These are phyloP conservation scores for Amazona finschi DNA, from an alignment of 2,797 vertebrate genomes.

Conservation along the genomic window DNA sequence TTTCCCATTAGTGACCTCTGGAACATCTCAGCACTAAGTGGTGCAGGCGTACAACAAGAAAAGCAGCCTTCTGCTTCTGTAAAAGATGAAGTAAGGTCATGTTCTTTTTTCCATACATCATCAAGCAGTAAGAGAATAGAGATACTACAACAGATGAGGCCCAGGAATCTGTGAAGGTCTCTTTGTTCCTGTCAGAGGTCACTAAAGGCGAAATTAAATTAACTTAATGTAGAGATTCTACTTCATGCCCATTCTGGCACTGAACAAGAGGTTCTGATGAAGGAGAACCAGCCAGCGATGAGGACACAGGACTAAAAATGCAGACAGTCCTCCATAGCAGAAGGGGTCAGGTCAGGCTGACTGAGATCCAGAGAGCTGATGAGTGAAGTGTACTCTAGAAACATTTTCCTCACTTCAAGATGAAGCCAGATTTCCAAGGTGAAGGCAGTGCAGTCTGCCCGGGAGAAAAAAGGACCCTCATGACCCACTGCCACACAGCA, in stretches of 20 bases:
- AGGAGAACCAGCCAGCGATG: neutral
- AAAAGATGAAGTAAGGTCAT: neutral
- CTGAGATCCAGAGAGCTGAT: neutral
- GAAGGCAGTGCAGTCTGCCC: fast-evolving
- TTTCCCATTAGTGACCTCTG: neutral
- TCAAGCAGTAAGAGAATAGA: neutral
- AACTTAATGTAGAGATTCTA: neutral
- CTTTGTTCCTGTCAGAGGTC: neutral
- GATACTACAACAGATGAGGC: neutral
- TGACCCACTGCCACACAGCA: neutral
- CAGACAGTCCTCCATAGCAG: neutral
- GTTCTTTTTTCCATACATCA: neutral
- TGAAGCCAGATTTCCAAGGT: neutral
- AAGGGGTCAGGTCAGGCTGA: neutral
- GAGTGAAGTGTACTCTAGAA: neutral
- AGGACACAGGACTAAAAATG: neutral
- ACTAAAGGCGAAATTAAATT: neutral
- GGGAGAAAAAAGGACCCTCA: neutral
- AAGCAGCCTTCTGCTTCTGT: neutral
- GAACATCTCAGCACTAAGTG: constrained; percentile 37
- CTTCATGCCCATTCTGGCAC: neutral
- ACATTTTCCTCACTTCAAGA: neutral
- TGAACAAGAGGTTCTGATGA: neutral
- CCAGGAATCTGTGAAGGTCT: neutral
- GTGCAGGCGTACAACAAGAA: constrained; percentile 37